These are phyloP conservation scores for Gryon sp. DNA, from an alignment of 1,140 invertebrate genomes.

Conservation along the genomic window DNA sequence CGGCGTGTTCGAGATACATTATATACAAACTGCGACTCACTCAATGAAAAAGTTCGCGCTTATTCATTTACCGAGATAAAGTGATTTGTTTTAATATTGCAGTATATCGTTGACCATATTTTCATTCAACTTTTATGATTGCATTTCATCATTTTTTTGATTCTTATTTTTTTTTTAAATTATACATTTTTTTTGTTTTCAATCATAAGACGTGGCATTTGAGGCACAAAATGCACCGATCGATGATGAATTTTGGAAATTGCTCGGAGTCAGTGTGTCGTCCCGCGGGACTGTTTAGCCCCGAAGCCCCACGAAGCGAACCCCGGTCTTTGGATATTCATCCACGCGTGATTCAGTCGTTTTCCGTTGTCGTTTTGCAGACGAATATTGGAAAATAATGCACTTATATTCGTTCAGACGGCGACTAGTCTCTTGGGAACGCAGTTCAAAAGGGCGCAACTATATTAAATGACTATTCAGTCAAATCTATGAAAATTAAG, in stretches of 20 bases:
- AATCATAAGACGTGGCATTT: slow-evolving; percentile 36
- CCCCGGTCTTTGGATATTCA: slow-evolving; percentile 66
- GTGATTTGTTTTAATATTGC: slow-evolving; percentile 55
- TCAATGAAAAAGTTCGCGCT: slow-evolving; percentile 52
- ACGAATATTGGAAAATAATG: slow-evolving; percentile 70
- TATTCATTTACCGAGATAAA: slow-evolving; percentile 61
- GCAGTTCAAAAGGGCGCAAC: slow-evolving; percentile 51
- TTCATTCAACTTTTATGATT: slow-evolving; percentile 42
- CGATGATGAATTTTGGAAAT: slow-evolving; percentile 65
- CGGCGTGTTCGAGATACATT: slow-evolving; percentile 51
- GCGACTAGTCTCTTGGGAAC: slow-evolving; percentile 56
- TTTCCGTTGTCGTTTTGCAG: slow-evolving; percentile 66
- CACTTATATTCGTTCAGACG: slow-evolving; percentile 65
- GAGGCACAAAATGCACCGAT: slow-evolving; percentile 49
- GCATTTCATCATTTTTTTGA: background rate
- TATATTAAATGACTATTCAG: slow-evolving; percentile 51
- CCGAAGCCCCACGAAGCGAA: slow-evolving; percentile 60
- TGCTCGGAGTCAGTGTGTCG: slow-evolving; percentile 44
- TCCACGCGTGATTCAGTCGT: slow-evolving; percentile 65
- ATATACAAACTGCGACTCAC: slow-evolving; percentile 54
- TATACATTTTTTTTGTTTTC: slow-evolving; percentile 9
- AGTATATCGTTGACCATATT: slow-evolving; percentile 20
- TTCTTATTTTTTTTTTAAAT: background rate
- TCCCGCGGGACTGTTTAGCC: slow-evolving; percentile 63
- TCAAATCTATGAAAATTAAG: slow-evolving; percentile 51